Percentiles rank a stretch among this genome's conserved stretches.
Conservation (phyloP, 2,888 invertebrate species). For the Metallyticus violacea region DNA sequence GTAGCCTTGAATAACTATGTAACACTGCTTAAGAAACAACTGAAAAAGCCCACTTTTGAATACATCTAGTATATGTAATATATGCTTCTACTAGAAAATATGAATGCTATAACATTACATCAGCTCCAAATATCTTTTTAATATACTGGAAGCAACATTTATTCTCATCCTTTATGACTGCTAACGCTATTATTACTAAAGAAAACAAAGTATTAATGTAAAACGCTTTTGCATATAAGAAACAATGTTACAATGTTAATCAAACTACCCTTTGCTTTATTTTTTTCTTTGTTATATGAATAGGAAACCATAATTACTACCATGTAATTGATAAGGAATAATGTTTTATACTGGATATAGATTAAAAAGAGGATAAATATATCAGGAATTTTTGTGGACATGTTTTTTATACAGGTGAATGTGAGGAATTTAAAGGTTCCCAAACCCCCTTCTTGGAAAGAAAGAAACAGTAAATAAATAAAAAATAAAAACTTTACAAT, state of each 20-base stretch:
- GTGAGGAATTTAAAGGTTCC: conserved; percentile 23
- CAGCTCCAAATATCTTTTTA: neutral
- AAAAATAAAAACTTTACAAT: neutral
- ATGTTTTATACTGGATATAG: conserved; percentile 14
- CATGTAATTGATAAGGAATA: conserved; percentile 21
- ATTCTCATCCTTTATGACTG: neutral
- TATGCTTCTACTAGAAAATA: neutral
- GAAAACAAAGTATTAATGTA: neutral
- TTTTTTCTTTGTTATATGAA: neutral
- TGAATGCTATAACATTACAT: neutral
- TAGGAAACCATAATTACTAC: conserved; percentile 21
- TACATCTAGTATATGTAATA: neutral
- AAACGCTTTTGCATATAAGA: neutral
- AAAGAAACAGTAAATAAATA: too few relatives aligned
- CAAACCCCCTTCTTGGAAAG: neutral
- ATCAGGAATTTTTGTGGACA: conserved; percentile 13
- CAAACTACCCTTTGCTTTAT: neutral
- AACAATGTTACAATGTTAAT: neutral
- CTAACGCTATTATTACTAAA: neutral
- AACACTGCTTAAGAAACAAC: neutral
- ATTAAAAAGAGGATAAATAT: conserved; percentile 20
- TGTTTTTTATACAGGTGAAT: conserved; percentile 20
- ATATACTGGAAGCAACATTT: neutral
- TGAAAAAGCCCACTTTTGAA: neutral
- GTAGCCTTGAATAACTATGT: neutral